Evolutionary conservation across 1,140 invertebrate genomes (phyloP).

Genomic region (Zelostemma sp.): DNA sequence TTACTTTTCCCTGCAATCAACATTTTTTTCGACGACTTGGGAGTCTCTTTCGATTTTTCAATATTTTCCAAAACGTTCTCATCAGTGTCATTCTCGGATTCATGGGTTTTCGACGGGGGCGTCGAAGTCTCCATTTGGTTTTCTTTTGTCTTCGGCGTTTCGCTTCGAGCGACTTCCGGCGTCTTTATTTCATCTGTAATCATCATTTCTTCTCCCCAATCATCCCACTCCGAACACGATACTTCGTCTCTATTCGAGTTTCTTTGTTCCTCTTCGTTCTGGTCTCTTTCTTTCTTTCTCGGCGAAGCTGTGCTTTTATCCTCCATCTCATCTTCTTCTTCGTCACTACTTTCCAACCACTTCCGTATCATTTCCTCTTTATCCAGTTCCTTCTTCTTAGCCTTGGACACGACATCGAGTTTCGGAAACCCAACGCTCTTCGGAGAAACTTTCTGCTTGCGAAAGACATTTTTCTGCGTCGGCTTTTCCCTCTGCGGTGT

Average conservation of each 20-base stretch:
- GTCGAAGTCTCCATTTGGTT: slow-evolving; percentile 11
- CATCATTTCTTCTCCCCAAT: no score
- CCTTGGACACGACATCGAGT: slow-evolving; percentile 24
- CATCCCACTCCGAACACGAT: no score
- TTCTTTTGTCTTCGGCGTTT: slow-evolving; percentile 12
- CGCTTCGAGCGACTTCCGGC: no score
- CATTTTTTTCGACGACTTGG: neutral
- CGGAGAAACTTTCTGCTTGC: neutral
- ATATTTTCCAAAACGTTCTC: no score
- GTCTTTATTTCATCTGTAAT: neutral
- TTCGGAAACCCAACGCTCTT: neutral
- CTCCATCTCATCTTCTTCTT: slow-evolving; percentile 18
- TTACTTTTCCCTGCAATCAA: neutral
- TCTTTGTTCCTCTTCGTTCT: neutral
- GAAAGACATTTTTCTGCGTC: slow-evolving; percentile 11
- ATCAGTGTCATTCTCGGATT: no score
- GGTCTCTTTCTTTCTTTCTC: slow-evolving; percentile 2
- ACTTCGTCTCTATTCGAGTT: slow-evolving; percentile 8
- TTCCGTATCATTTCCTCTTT: slow-evolving; percentile 48
- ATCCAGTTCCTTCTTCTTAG: slow-evolving; percentile 30
- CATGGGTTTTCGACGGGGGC: neutral
- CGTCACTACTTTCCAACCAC: slow-evolving; percentile 49
- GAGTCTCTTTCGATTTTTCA: no score
- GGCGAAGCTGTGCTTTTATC: neutral
- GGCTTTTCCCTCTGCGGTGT: slow-evolving; percentile 3